These are phyloP conservation scores for Agrilus biguttatus DNA, from an alignment of 2,888 invertebrate genomes.

Conservation along the genomic window DNA sequence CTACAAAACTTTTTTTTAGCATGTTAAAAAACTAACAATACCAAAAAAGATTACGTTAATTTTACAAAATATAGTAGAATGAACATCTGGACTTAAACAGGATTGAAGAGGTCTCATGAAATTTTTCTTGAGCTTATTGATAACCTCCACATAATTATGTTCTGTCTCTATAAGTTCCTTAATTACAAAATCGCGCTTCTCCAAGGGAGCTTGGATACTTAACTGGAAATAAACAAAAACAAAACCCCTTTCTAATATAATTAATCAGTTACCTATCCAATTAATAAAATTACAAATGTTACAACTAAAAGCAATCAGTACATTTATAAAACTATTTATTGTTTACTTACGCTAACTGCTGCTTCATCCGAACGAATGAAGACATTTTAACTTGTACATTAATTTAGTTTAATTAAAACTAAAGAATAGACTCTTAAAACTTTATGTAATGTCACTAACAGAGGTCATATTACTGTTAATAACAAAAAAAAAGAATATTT, in stretches of 20 bases:
- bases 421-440: too few species aligned
- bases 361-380: too few species aligned
- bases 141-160: constrained; percentile 88
- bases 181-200: constrained; percentile 87
- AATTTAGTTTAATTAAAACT: too few species aligned
- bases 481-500: too few species aligned
- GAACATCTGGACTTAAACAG: constrained; percentile 59
- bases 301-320: background rate
- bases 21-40: background rate
- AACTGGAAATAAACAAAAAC: constrained; percentile 12
- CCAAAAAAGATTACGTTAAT: constrained; percentile 52
- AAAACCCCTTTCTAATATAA: background rate
- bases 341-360: too few species aligned
- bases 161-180: constrained; percentile 93
- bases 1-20: constrained; percentile 30
- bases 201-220: constrained; percentile 32
- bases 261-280: background rate
- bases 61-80: constrained; percentile 73
- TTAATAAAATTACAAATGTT: background rate
- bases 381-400: too few species aligned
- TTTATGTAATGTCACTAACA: too few species aligned
- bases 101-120: constrained; percentile 65
- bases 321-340: too few species aligned
- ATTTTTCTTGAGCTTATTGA: constrained; percentile 67
- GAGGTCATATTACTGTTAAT: too few species aligned